Base-by-base conservation (phyloP, 2,888 invertebrate species). In the Scaptomyza caliginosa region DNA sequence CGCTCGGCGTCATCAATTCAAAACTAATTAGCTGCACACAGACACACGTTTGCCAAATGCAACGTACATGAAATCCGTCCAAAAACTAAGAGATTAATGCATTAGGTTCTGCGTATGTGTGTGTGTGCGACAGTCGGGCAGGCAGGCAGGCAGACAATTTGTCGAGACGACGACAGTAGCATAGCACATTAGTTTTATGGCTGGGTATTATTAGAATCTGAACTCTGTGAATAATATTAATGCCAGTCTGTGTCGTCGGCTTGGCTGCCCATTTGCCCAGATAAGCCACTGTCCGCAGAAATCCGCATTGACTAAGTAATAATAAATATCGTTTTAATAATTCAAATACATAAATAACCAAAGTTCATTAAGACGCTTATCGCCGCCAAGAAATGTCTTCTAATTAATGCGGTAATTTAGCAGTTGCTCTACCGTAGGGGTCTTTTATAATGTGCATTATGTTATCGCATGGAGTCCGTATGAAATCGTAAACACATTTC, bases 261-360 rank as follows among this genome's bases (percentile, higher is more conserved):
- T 48, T 64, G 58, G 51, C 63, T 64, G 58, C 30, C 36, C 17
- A 16, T 34, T 59, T 34, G 26, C n/a, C 13, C 58, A 66, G 86
- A 81, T 86, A 86, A 86, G 84, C 65, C 57, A 66, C 59, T 54
- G 45, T 58, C 49, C 51, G 51, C 30, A 49, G 32, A 39, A 21
- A 40, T 40, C 46, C 50, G 48, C 50, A 56, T 51, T 72, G 54
- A 39, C 65, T 75, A 75, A 77, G 68, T 64, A 69, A 69, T 71
- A 77, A 86, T 70, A 70, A 86, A 86, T 86, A 57, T 48, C 42
- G 63, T 74, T 77, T 74, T 84, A 80, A 86, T 71, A 67, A n/a
- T n/a, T n/a, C 28, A 28, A 8, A 3, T n/a, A n/a, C n/a, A 45
- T n/a, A 83, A 82, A 84, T 52, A 54, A 43, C 46, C 54, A 67